phyloP scores from a whole-genome alignment of 2,113 vertebrate genomes.

The Cyprinodon brontotheroides region DNA sequence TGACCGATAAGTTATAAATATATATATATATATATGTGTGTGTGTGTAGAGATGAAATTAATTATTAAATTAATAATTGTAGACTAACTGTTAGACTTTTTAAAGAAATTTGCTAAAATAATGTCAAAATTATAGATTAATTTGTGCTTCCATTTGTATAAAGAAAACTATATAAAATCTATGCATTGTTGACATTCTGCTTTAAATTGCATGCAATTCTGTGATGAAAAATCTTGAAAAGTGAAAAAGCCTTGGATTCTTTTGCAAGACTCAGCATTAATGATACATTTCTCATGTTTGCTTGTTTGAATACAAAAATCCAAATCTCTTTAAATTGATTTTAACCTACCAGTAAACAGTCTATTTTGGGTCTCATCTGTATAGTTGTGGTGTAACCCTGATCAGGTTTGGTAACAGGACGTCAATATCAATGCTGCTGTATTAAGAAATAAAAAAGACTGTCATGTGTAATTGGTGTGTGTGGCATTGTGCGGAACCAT shows the following conservation, averaged over 20 bases:
- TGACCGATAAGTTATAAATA: no score
- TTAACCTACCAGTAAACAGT: neutral
- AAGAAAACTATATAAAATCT: no score
- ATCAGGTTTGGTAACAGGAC: conserved; percentile 36
- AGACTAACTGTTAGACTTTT: no score
- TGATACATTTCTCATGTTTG: neutral
- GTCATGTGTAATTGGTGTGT: conserved; percentile 70
- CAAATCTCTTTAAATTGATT: neutral
- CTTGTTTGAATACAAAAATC: neutral
- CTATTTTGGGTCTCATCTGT: conserved; percentile 8
- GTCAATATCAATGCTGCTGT: conserved; percentile 33
- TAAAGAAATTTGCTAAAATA: no score
- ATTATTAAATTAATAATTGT: no score
- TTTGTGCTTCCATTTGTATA: no score
- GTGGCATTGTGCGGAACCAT: conserved; percentile 53
- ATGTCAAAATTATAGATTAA: no score
- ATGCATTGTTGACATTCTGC: no score
- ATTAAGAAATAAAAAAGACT: conserved; percentile 53
- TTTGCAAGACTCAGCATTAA: neutral
- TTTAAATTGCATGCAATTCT: neutral
- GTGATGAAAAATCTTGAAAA: neutral
- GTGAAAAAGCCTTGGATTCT: neutral
- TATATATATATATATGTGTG: no score
- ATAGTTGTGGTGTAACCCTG: conserved; percentile 28
- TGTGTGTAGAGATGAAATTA: no score